These are phyloP conservation scores for Polyodon spathula DNA, from an alignment of 2,113 vertebrate genomes.

Conservation along the genomic window DNA sequence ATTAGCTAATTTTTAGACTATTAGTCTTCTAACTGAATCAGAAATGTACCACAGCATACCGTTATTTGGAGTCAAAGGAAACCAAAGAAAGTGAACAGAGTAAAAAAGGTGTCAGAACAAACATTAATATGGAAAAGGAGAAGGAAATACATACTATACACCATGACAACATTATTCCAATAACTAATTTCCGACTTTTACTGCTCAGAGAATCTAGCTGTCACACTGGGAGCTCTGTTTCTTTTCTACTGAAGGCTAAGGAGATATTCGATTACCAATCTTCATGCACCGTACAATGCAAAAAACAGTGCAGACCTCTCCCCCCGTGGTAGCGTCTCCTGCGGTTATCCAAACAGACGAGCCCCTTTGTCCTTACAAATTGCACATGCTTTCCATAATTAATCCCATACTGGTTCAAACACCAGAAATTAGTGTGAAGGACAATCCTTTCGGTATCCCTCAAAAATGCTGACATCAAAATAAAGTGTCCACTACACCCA, in stretches of 20 bases:
- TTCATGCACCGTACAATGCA: constrained; percentile 24
- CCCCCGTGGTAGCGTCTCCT: constrained; percentile 24
- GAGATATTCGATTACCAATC: constrained; percentile 22
- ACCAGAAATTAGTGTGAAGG: too few species aligned
- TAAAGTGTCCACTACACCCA: too few species aligned
- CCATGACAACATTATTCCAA: constrained; percentile 9
- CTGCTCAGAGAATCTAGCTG: constrained; percentile 1
- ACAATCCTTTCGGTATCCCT: too few species aligned
- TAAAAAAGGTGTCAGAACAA: too few species aligned
- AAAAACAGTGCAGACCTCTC: constrained; percentile 7
- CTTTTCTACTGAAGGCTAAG: constrained; percentile 21
- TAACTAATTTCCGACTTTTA: constrained; percentile 2
- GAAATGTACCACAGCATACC: too few species aligned
- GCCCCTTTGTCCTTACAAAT: constrained; percentile 22
- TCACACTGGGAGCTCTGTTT: constrained; percentile 14
- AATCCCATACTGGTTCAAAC: too few species aligned
- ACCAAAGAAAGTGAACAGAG: too few species aligned
- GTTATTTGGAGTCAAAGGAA: too few species aligned
- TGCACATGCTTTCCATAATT: constrained; percentile 12
- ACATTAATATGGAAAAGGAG: too few species aligned
- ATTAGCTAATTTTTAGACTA: too few species aligned
- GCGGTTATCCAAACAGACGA: constrained; percentile 26
- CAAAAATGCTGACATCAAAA: too few species aligned
- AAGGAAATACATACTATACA: constrained; percentile 8
- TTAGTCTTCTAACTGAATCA: too few species aligned